Evolutionary conservation across 2,797 vertebrate species (phyloP), one percentile per base, ranked within the genome.

Genomic region (Syngnathus rostellatus): DNA sequence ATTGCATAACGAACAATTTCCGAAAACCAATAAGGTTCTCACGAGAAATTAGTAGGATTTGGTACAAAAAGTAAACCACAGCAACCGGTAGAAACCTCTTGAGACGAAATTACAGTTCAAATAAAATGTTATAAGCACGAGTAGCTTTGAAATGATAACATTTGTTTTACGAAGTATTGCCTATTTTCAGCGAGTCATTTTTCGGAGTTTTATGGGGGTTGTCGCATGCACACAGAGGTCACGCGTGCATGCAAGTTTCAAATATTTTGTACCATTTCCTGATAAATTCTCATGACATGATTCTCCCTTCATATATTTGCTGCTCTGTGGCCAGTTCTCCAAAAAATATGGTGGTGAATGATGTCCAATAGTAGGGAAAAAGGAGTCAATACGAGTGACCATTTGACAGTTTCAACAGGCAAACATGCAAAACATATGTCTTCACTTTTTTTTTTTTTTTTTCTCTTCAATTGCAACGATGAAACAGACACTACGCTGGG

Each of bases 351-450:
- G 25, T 11, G 1, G 41, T 25, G 21, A 46, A 62, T 46, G 39
- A 21, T 14, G n/a, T 61, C 59, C 38, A 23, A 25, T 41, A 25
- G 41, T 9, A 23, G 3, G 21, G 21, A 62, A 16, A 8, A 45
- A 41, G 12, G 19, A 10, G 59, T 25, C 23, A 31, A 74, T 71
- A 76, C 79, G 76, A 74, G 75, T 73, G 75, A 66, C 74, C 71
- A 70, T 68, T 62, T 60, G 75, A 72, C 65, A 71, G 75, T 75
- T 76, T 81, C 45, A 73, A 84, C 87, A 83, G 83, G 86, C 82
- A 86, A 48, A 81, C 87, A 89, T 89, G 84, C 82, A 86, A 77
- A 79, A 74, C 67, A 40, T 53, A 63, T 68, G 71, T 79, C 72
- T 67, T 73, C 68, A 77, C 73, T 68, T 63, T 69, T 57, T 62